A percentile compares a stretch with the other conserved stretches of the same genome.
Conservation (phyloP, 1,140 invertebrate genomes). For the Cyclargus thomasi region DNA sequence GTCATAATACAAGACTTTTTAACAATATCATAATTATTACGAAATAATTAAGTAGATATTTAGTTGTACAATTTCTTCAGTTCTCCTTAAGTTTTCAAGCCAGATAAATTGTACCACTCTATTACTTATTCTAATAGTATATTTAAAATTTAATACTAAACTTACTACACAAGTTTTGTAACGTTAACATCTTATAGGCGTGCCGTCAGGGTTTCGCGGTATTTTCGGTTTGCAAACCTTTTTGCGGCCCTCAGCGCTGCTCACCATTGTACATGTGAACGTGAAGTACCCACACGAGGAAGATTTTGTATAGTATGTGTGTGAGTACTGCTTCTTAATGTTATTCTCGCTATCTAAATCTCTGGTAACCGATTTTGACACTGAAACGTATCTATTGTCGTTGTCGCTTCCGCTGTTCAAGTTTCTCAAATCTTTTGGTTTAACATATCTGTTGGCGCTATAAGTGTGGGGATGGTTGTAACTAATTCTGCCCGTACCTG, state of each 20-base stretch:
- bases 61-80: not conserved
- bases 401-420: conserved; percentile 48
- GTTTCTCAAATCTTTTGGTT: conserved; percentile 61
- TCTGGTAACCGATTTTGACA: conserved; percentile 86
- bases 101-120: not conserved
- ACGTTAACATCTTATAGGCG: conserved; percentile 61
- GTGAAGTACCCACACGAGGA: conserved; percentile 90
- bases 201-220: conserved; percentile 67
- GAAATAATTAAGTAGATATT: not conserved
- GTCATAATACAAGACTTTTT: conserved; percentile 13
- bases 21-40: conserved; percentile 11
- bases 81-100: not conserved
- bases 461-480: conserved; percentile 52
- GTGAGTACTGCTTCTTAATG: conserved; percentile 80
- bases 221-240: conserved; percentile 87
- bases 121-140: too few species aligned
- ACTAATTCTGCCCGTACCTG: conserved; percentile 74
- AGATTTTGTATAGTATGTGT: conserved; percentile 88
- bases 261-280: conserved; percentile 86
- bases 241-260: conserved; percentile 83
- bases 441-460: conserved; percentile 47
- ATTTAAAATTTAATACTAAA: conserved; percentile 24
- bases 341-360: conserved; percentile 76
- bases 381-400: conserved; percentile 78
- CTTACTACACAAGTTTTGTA: conserved; percentile 20